Evolutionary conservation across 2,888 invertebrate genomes (phyloP), one percentile per base, ranked within the genome.

Genomic region (Dendrolimus houi): DNA sequence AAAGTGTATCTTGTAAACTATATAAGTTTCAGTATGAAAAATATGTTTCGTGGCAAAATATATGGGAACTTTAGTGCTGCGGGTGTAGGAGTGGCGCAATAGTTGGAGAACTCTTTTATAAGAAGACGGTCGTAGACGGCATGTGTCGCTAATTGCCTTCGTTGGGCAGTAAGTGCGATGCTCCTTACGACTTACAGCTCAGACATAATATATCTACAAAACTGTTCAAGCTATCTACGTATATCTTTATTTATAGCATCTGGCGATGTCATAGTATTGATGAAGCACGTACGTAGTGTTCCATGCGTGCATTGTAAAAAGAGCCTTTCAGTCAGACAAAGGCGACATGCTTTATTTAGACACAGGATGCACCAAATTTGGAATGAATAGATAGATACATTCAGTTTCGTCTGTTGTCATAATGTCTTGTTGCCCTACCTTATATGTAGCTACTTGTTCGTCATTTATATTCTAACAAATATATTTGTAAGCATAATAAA

Each of bases 131-230:
- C 71, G 79, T 72, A 69, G 75, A 72, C 77, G 75, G 75, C 83
- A 79, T 79, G 75, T 85, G 84, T 72, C 74, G 64, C 80, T 85
- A 85, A 87, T 86, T 84, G 83, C 79, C 78, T 74, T 75, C 75
- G 74, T 76, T 77, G 78, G 78, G 64, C 77, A 75, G 74, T 68
- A 70, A 71, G 68, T 66, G 63, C 60, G 63, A 41, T 58, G 59
- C 63, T 60, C 63, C 58, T 59, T 64, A 57, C 61, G 62, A 60
- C 62, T 56, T 58, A 64, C 59, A 58, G 53, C 61, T 56, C 41
- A 55, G 52, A 42, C 56, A 41, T 68, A 71, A 67, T 71, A 64
- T 69, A 66, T 70, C 66, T 59, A 67, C 66, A 66, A 71, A 73
- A 77, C 72, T 72, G 73, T 69, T 71, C 70, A 70, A 62, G 63